Evolutionary conservation across 2,113 vertebrate species (phyloP), one percentile per base, ranked within the genome.

Genomic region (Periophthalmodon schlosseri): DNA sequence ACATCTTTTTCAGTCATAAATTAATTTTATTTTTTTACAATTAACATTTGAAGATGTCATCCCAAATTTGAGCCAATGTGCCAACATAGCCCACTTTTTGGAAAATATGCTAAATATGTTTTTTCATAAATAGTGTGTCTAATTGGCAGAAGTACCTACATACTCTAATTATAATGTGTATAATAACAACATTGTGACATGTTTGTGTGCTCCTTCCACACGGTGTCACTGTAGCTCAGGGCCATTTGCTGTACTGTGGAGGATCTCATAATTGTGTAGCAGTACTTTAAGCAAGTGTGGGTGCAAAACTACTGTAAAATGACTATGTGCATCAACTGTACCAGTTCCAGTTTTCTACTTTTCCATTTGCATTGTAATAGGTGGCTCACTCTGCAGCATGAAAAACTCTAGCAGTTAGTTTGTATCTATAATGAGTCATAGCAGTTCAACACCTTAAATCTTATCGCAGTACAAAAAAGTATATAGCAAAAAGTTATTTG

Each of bases 181-280:
- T 60, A 63, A 16, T 63, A 63, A 23, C 4, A 60, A 63, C 39
- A 65, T 0, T 21, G n/a, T 12, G 20, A 33, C 0, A 44, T 1
- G 18, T 47, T 21, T 1, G 21, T 57, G 14, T 44, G 44, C 50
- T 18, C 28, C 76, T 9, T 80, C 90, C 88, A 87, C 86, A 75
- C 28, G 84, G 79, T 84, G 90, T 84, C 88, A 76, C 84, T 91
- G 82, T 47, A 68, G 68, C 78, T 80, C 77, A 36, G 72, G 23
- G 20, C 15, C 0, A 36, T 73, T 72, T n/a, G 8, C 58, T 60
- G 4, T 28, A 10, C n/a, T 21, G 4, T 52, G 18, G 50, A 0
- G 18, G 50, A 52, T 52, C 50, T 52, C 50, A 18, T 1, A 20
- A 52, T 5, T 52, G 39, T 39, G 36, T 44, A 44, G 39, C 8